phyloP scores from a whole-genome alignment of 1,140 invertebrate genomes.

The Tribolium madens region DNA sequence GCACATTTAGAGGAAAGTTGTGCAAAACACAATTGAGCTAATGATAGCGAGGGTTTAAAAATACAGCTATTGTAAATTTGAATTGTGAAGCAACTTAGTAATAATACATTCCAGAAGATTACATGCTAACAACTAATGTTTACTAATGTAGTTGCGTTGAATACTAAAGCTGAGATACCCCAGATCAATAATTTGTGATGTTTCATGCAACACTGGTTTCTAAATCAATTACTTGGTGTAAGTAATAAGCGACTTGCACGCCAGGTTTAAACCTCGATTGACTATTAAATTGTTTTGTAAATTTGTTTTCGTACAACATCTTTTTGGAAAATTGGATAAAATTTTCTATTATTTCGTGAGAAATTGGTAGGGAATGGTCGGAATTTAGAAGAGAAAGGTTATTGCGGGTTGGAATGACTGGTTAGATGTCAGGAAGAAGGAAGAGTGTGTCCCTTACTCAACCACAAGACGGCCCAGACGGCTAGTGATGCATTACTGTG shows the following conservation, averaged over 20 bases:
- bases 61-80: background rate
- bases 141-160: background rate
- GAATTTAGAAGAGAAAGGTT: slow-evolving; percentile 33
- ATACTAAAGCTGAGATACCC: background rate
- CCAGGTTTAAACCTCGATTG: background rate
- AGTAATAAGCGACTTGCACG: background rate
- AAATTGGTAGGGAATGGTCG: slow-evolving; percentile 23
- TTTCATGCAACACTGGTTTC: background rate
- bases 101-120: background rate
- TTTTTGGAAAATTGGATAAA: background rate
- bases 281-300: background rate
- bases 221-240: background rate
- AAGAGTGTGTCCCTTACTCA: slow-evolving; percentile 34
- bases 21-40: background rate
- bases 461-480: slow-evolving; percentile 33
- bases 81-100: too few relatives aligned
- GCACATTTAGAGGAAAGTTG: too few relatives aligned
- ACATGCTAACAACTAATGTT: background rate
- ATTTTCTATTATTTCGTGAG: slow-evolving; percentile 7
- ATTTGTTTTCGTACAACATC: background rate
- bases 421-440: slow-evolving; percentile 35
- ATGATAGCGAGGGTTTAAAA: background rate
- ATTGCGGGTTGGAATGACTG: slow-evolving; percentile 30
- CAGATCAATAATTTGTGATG: background rate
- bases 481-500: slow-evolving; percentile 33